Percentiles rank a stretch among this genome's conserved stretches.
Evolutionary conservation across 2,797 vertebrate genomes (phyloP).

Genomic region (Pantherophis vulpinus): DNA sequence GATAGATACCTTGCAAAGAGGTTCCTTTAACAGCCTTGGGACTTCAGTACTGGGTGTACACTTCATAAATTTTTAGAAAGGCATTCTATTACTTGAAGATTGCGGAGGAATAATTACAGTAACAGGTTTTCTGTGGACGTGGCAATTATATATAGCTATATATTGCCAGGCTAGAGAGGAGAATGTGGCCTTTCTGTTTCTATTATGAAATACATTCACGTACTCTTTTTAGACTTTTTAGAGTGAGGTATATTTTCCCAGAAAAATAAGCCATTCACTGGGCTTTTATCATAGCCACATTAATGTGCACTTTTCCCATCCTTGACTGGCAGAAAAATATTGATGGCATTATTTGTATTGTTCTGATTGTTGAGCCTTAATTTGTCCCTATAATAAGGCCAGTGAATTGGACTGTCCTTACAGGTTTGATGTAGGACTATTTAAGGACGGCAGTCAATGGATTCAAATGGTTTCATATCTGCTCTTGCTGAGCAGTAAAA

Average conservation of each 20-base stretch:
- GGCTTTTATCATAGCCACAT: not conserved
- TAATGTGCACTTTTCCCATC: not conserved
- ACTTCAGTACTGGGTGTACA: not conserved
- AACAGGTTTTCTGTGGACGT: conserved; percentile 12
- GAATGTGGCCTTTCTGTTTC: not conserved
- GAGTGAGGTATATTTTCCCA: not conserved
- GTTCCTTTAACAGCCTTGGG: conserved; percentile 1
- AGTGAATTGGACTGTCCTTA: not conserved
- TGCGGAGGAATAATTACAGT: conserved; percentile 19
- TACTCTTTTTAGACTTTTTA: not conserved
- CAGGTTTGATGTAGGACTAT: not conserved
- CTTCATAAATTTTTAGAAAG: conserved; percentile 1
- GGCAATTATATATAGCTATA: not conserved
- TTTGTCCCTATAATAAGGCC: not conserved
- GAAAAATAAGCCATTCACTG: not conserved
- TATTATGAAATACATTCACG: not conserved
- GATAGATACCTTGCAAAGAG: conserved; percentile 5
- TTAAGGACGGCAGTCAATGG: not conserved
- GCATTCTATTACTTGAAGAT: conserved; percentile 2
- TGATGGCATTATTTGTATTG: not conserved
- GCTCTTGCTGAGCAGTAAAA: not conserved
- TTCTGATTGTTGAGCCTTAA: not conserved
- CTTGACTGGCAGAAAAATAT: not conserved
- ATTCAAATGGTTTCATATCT: not conserved
- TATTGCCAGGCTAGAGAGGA: not conserved